Evolutionary conservation across 2,888 invertebrate genomes (phyloP).

Genomic region (Charanyca ferruginea): DNA sequence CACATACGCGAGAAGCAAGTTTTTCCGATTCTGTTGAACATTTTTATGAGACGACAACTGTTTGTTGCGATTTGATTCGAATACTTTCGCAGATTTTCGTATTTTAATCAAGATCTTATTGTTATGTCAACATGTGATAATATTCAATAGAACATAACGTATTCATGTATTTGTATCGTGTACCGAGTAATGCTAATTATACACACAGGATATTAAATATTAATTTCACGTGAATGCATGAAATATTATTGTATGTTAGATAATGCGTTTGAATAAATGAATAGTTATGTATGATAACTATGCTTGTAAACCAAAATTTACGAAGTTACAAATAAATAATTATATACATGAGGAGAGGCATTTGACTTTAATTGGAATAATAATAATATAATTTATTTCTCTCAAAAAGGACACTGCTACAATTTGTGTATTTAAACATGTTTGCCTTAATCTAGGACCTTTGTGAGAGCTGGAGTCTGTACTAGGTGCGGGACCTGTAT

Average conservation of each 20-base stretch:
- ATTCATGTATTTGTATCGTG: conserved; percentile 51
- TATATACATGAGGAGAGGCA: too few species aligned
- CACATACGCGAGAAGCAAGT: conserved; percentile 78
- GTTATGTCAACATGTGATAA: conserved; percentile 36
- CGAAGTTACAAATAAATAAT: neutral
- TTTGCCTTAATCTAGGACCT: too few species aligned
- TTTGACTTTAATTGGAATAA: neutral
- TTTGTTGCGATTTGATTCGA: conserved; percentile 74
- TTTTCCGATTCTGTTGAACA: conserved; percentile 73
- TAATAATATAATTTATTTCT: too few species aligned
- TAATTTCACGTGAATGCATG: conserved; percentile 54
- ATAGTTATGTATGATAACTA: neutral
- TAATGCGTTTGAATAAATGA: conserved; percentile 23
- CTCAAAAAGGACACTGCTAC: too few species aligned
- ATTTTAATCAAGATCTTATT: conserved; percentile 71
- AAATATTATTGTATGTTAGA: conserved; percentile 28
- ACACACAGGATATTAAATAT: conserved; percentile 59
- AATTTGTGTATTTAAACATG: too few species aligned
- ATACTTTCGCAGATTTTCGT: conserved; percentile 75
- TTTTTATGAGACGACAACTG: conserved; percentile 66
- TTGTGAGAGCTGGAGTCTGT: too few species aligned
- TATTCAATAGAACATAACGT: conserved; percentile 30
- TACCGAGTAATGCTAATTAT: conserved; percentile 45
- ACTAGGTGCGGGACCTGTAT: too few species aligned
- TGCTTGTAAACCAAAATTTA: neutral